Base-by-base conservation (phyloP, 2,888 invertebrate species). In the Ectemnius lituratus region DNA sequence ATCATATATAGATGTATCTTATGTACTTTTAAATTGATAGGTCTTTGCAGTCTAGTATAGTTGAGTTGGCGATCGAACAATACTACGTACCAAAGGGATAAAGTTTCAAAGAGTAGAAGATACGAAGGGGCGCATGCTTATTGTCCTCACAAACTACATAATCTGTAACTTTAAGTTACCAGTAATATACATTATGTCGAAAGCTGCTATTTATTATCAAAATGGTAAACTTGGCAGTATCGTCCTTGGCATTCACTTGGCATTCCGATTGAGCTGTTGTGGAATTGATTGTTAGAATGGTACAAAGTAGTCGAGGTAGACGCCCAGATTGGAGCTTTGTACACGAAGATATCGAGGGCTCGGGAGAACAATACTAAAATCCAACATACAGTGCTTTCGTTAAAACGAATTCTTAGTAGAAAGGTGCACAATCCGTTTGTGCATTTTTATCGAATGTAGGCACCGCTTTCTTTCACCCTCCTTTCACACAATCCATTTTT, bases 331-430 rank as follows among this genome's bases (percentile, higher is more conserved):
- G 82, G 80, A 85, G 87, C 85, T 89, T 88, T 89, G 87, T 89
- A 89, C 88, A 89, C 70, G 82, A 75, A 78, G 82, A 79, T 76
- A 70, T 83, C 84, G 86, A 88, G 86, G 88, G 84, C 83, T 81
- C 86, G 84, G 85, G 84, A 84, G 82, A 86, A 88, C 83, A 86
- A 83, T 86, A 84, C 80, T 84, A 86, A 84, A 86, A 80, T 87
- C 86, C 81, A 86, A 87, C 88, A 84, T 89, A 87, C 86, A 88
- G 85, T 89, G 89, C 86, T 80, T 81, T 81, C 84, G 84, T 82
- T 81, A 81, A 77, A 83, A 84, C 80, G 75, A 80, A 60, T 80
- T 83, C 70, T 79, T 77, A 73, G 37, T 82, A 78, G 78, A 81
- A 81, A 75, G 76, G 78, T 81, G 79, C 85, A 80, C 85, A 78